phyloP scores from a whole-genome alignment of 2,888 invertebrate species.

The Spatulosminthurus flaviceps region DNA sequence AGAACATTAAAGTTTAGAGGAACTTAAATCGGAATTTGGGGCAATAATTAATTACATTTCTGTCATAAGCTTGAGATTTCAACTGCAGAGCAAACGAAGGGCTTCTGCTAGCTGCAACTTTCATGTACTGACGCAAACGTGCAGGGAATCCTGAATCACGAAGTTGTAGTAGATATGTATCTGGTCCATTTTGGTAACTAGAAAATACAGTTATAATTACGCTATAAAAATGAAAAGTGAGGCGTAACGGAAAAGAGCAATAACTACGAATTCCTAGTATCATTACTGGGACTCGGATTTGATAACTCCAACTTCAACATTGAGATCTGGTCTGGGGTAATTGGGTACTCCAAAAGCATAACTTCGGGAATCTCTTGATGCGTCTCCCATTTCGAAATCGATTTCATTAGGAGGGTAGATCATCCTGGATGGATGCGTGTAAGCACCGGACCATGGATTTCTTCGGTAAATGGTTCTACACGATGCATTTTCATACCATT shows the following conservation, averaged over 20 bases:
- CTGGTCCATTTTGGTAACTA: conserved; percentile 96
- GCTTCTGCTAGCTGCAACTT: conserved; percentile 83
- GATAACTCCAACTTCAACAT: conserved; percentile 82
- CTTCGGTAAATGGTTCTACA: conserved; percentile 88
- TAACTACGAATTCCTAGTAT: no score
- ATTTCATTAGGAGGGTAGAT: conserved; percentile 86
- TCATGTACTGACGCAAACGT: conserved; percentile 90
- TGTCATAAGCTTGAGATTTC: conserved; percentile 58
- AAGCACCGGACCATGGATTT: conserved; percentile 82
- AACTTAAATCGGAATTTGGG: no score
- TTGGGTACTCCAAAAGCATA: conserved; percentile 45
- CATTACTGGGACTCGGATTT: conserved; percentile 73
- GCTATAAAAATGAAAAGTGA: no score
- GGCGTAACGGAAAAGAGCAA: no score
- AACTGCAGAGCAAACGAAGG: conserved; percentile 69
- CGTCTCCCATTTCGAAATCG: conserved; percentile 57
- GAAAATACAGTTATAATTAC: background rate
- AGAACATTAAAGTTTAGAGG: background rate
- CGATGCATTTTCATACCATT: conserved; percentile 87
- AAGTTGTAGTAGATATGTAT: conserved; percentile 92
- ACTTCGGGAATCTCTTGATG: conserved; percentile 66
- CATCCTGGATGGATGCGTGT: conserved; percentile 92
- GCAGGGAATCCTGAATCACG: conserved; percentile 96
- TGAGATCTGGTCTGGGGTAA: conserved; percentile 70
- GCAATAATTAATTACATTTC: conserved; percentile 54